These are phyloP conservation scores for Coracias cyanogaster DNA, from an alignment of 2,797 vertebrate genomes.

Conservation along the genomic window DNA sequence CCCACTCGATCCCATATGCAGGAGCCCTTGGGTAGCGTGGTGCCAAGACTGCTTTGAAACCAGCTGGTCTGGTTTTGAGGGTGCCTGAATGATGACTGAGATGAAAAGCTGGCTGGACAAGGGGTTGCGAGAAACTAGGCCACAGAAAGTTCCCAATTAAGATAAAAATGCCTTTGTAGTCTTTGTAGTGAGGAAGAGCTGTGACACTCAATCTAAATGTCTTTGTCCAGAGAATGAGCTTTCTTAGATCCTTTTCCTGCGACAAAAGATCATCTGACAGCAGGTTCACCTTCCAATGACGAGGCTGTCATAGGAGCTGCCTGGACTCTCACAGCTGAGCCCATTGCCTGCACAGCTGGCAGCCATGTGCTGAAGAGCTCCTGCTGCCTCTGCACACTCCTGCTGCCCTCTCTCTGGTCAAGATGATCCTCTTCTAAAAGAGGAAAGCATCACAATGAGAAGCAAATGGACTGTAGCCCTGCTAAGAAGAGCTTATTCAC, in stretches of 20 bases:
- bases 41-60: slow-evolving; percentile 29
- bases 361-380: background rate
- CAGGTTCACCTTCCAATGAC: slow-evolving; percentile 59
- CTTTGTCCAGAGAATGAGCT: slow-evolving; percentile 15
- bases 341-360: background rate
- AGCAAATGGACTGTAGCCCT: background rate
- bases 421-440: background rate
- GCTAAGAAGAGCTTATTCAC: background rate
- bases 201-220: background rate
- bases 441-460: background rate
- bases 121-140: slow-evolving; percentile 4
- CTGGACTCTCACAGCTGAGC: background rate
- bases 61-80: slow-evolving; percentile 24
- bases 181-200: background rate
- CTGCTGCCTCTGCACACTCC: background rate
- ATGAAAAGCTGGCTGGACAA: slow-evolving; percentile 30
- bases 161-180: slow-evolving; percentile 49
- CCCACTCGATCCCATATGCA: background rate
- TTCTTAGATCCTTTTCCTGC: slow-evolving; percentile 49
- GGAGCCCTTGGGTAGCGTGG: background rate
- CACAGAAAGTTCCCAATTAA: slow-evolving; percentile 47
- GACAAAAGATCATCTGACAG: slow-evolving; percentile 67
- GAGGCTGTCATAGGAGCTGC: slow-evolving; percentile 14
- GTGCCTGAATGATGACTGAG: background rate
- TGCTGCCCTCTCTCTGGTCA: background rate